Conservation (phyloP, 2,797 vertebrate genomes). For the Microhierax caerulescens region DNA sequence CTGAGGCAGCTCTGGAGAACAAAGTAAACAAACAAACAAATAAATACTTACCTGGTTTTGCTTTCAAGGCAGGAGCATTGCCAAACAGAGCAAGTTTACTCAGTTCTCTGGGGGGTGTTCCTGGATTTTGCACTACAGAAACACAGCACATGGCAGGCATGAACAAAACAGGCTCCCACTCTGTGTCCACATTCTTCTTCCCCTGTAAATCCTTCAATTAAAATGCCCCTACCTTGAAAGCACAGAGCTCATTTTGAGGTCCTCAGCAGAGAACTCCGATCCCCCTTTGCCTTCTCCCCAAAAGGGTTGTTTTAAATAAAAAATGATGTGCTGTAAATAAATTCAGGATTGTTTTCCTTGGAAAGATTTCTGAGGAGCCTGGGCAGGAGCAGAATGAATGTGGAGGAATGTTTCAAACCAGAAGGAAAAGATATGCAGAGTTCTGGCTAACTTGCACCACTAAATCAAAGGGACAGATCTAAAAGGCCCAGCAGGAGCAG, state of each 20-base stretch:
- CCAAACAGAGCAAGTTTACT: background rate
- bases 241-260: background rate
- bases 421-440: background rate
- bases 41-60: background rate
- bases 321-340: conserved; percentile 33
- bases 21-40: conserved; percentile 8
- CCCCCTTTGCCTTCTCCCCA: background rate
- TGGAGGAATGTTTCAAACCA: conserved; percentile 22
- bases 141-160: background rate
- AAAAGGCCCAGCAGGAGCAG: fast-evolving
- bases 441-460: background rate
- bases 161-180: background rate
- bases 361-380: conserved; percentile 50
- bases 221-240: background rate
- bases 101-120: background rate
- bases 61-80: background rate
- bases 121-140: background rate
- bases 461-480: background rate
- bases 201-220: background rate
- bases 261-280: background rate
- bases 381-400: background rate
- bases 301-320: conserved; percentile 27
- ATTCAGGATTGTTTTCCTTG: conserved; percentile 39
- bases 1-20: background rate
- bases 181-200: background rate